phyloP scores from a whole-genome alignment of 2,797 vertebrate species.

The Diplodus sargus region DNA sequence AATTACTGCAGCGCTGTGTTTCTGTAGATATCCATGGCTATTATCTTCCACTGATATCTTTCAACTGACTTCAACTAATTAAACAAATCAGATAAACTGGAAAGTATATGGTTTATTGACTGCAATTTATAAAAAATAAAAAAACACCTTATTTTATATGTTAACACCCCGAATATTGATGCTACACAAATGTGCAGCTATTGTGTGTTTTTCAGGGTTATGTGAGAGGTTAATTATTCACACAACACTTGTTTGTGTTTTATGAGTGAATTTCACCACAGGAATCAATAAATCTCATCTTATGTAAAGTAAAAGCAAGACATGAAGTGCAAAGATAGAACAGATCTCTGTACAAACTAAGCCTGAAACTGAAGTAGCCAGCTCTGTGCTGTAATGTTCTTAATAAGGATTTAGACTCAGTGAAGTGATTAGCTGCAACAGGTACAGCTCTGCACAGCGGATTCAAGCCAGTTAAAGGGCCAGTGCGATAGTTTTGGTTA shows the following conservation, averaged over 20 bases:
- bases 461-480: neutral
- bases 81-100: neutral
- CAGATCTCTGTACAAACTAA: neutral
- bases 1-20: no score
- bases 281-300: neutral
- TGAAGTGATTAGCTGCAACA: conserved; percentile 10
- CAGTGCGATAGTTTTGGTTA: neutral
- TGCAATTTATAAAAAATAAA: no score
- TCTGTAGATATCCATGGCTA: no score
- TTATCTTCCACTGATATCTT: neutral
- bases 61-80: no score
- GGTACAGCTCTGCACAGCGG: neutral
- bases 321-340: neutral
- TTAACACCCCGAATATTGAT: neutral
- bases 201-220: conserved; percentile 3
- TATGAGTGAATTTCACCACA: neutral
- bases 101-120: neutral
- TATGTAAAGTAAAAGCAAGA: neutral
- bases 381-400: conserved; percentile 16
- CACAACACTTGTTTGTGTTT: neutral
- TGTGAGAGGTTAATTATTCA: neutral
- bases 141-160: neutral
- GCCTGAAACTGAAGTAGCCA: conserved; percentile 1
- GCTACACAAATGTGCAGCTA: neutral
- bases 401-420: conserved; percentile 13